Evolutionary conservation across 1,140 invertebrate genomes (phyloP).

Genomic region (Oncopodura yosiiana): DNA sequence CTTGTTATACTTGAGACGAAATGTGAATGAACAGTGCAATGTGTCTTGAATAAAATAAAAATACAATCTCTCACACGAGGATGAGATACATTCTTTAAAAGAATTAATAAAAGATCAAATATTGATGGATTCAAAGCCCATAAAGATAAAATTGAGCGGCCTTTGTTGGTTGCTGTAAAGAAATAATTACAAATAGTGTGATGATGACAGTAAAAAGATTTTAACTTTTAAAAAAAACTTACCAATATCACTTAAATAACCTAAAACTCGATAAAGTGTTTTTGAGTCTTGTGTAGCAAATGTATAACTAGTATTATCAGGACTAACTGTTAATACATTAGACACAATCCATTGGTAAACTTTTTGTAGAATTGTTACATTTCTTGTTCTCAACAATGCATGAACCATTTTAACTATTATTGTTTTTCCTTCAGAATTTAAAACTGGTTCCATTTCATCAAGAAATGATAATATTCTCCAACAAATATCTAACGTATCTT

Average conservation of each 20-base stretch:
- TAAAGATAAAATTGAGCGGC: slow-evolving; percentile 26
- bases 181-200: neutral
- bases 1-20: slow-evolving; percentile 28
- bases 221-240: slow-evolving; percentile 1
- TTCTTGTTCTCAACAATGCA: slow-evolving; percentile 20
- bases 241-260: slow-evolving; percentile 27
- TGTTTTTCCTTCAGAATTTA: slow-evolving; percentile 7
- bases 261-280: slow-evolving; percentile 12
- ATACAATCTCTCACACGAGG: neutral
- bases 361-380: slow-evolving; percentile 25
- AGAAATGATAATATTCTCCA: slow-evolving; percentile 8
- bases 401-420: slow-evolving; percentile 12
- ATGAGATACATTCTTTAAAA: neutral
- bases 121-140: slow-evolving; percentile 27
- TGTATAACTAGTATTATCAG: neutral
- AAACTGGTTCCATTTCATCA: neutral
- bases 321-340: neutral
- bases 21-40: slow-evolving; percentile 31
- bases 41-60: slow-evolving; percentile 20
- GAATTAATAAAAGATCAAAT: slow-evolving; percentile 20
- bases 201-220: neutral
- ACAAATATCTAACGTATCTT: slow-evolving; percentile 14
- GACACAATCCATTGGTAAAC: slow-evolving; percentile 20
- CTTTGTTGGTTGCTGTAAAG: slow-evolving; percentile 25
- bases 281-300: neutral